Conservation (phyloP, 2,797 vertebrate species). For the Syndactyla subalaris region DNA sequence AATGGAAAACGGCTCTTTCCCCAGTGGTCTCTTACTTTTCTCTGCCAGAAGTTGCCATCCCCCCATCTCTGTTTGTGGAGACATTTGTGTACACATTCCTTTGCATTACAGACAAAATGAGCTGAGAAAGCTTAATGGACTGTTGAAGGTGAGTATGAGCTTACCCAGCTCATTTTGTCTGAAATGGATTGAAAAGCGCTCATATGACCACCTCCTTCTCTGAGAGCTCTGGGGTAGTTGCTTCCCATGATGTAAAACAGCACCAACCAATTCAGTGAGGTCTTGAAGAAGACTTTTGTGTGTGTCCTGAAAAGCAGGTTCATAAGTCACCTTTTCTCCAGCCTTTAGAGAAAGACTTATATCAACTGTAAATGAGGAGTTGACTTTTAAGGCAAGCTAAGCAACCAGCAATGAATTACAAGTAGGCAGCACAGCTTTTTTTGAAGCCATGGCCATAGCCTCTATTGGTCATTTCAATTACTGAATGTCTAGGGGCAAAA, state of each 20-base stretch:
- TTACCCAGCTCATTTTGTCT: conserved; percentile 20
- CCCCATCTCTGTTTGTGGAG: not conserved
- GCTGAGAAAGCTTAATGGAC: conserved; percentile 4
- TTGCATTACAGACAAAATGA: not conserved
- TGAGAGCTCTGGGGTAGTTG: not conserved
- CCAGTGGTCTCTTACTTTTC: not conserved
- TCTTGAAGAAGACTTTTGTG: conserved; percentile 14
- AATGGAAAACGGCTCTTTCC: not conserved
- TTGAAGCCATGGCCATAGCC: not conserved
- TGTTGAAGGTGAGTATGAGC: conserved; percentile 28
- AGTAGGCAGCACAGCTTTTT: conserved; percentile 8
- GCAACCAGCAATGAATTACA: conserved; percentile 34
- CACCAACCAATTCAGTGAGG: not conserved
- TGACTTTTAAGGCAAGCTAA: conserved; percentile 54
- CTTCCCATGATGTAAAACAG: not conserved
- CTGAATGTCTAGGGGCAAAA: conserved; percentile 11
- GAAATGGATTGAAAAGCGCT: conserved; percentile 12
- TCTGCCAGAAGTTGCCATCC: not conserved
- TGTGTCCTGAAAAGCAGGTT: conserved; percentile 40
- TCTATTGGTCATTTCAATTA: conserved; percentile 48
- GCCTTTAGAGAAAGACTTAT: conserved; percentile 26
- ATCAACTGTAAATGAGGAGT: conserved; percentile 36
- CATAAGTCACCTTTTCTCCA: conserved; percentile 26
- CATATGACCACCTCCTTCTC: not conserved
- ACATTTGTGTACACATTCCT: conserved; percentile 9